phyloP scores from a whole-genome alignment of 92 coral and sea anemone species.

The Metridium senile region DNA sequence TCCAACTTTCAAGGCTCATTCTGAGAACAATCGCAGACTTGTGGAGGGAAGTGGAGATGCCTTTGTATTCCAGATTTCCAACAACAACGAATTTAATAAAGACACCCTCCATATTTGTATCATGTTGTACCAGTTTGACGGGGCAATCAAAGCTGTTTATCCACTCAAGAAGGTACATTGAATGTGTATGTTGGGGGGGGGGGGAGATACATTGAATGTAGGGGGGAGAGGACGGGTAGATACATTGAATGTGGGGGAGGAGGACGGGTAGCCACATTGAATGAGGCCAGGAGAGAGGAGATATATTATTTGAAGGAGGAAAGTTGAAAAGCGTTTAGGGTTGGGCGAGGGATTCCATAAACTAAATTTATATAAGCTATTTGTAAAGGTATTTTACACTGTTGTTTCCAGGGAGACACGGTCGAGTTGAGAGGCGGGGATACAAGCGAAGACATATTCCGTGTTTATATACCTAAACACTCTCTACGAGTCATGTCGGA shows the following conservation, averaged over 20 bases:
- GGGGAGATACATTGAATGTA: too few species aligned
- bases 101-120: neutral
- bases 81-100: neutral
- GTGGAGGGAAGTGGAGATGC: neutral
- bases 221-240: too few species aligned
- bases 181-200: too few species aligned
- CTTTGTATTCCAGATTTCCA: neutral
- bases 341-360: too few species aligned
- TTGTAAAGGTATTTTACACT: too few species aligned
- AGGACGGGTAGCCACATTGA: too few species aligned
- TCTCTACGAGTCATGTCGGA: neutral
- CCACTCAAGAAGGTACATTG: neutral
- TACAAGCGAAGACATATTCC: neutral
- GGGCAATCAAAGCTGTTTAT: neutral
- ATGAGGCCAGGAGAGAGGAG: too few species aligned
- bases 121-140: slow-evolving; percentile 5
- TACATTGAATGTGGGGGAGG: too few species aligned
- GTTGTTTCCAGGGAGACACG: neutral
- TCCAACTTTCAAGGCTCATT: neutral
- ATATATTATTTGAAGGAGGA: too few species aligned
- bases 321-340: too few species aligned
- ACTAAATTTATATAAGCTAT: too few species aligned
- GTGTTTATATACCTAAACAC: neutral
- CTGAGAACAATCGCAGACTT: neutral
- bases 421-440: neutral